Percentiles rank a stretch among this genome's conserved stretches.
Evolutionary conservation across 2,797 vertebrate species (phyloP).

Genomic region (Falco biarmicus): DNA sequence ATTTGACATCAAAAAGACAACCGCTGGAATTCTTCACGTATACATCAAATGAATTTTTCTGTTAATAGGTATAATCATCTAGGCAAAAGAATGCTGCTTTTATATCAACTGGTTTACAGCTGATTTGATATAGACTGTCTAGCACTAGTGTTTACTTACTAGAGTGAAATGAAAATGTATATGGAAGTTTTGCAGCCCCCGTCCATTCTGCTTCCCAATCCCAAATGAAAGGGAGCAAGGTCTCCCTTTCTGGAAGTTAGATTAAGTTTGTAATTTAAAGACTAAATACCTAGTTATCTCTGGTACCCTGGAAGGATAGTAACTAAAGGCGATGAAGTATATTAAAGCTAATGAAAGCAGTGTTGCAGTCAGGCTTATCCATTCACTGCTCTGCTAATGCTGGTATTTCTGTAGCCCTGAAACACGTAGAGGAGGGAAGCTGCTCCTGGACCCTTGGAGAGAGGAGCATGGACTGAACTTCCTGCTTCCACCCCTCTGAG

Average conservation of each 20-base stretch:
- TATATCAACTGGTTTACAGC: slow-evolving; percentile 10
- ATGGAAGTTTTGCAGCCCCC: not conserved
- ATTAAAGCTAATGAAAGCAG: not conserved
- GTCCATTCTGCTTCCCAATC: not conserved
- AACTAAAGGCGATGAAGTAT: not conserved
- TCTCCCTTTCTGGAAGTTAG: not conserved
- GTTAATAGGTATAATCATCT: slow-evolving; percentile 70
- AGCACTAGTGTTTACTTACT: not conserved
- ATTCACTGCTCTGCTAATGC: accelerated
- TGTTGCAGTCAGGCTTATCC: not conserved
- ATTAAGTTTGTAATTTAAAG: not conserved
- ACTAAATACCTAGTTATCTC: not conserved
- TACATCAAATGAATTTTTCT: slow-evolving; percentile 71
- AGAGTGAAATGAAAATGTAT: not conserved
- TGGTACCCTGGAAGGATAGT: not conserved
- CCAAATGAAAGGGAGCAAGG: not conserved
- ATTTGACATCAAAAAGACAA: slow-evolving; percentile 77
- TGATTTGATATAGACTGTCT: not conserved
- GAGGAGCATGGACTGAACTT: not conserved
- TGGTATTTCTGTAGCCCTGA: not conserved
- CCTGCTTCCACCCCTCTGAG: not conserved
- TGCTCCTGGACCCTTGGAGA: not conserved
- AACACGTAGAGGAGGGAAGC: not conserved
- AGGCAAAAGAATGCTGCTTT: slow-evolving; percentile 62
- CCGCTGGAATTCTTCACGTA: slow-evolving; percentile 67